Conservation (phyloP, 2,113 vertebrate genomes). For the Callocephalon fimbriatum region DNA sequence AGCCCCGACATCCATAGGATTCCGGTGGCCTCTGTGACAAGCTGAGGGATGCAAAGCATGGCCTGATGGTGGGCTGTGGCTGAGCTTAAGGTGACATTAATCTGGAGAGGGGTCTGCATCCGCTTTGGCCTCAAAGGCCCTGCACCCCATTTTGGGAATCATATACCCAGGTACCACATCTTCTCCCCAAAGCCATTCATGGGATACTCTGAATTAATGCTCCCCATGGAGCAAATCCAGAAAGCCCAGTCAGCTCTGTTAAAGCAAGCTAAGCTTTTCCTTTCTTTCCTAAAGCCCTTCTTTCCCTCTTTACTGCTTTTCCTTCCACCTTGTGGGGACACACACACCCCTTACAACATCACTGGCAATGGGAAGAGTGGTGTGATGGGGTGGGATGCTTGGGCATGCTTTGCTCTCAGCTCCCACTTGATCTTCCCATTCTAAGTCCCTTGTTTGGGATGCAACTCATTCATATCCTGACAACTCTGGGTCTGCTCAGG, state of each 20-base stretch:
- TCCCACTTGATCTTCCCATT: background rate
- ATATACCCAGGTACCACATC: background rate
- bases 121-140: background rate
- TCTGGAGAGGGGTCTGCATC: background rate
- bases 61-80: rapidly evolving
- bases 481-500: background rate
- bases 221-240: background rate
- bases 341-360: background rate
- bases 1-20: rapidly evolving
- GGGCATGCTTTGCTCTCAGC: background rate
- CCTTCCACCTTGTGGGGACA: background rate
- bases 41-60: background rate
- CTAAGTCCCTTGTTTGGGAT: background rate
- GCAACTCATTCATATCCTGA: background rate
- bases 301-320: background rate
- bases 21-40: background rate
- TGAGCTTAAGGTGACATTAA: rapidly evolving
- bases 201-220: conserved; percentile 25
- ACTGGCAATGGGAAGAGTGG: background rate
- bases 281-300: background rate
- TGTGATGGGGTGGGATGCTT: background rate
- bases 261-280: background rate
- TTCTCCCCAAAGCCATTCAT: background rate
- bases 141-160: background rate
- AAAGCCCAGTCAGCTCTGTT: background rate